These are phyloP conservation scores for Tokudaia tokunoshimensis DNA, from an alignment of 2,797 vertebrate genomes.

Conservation along the genomic window DNA sequence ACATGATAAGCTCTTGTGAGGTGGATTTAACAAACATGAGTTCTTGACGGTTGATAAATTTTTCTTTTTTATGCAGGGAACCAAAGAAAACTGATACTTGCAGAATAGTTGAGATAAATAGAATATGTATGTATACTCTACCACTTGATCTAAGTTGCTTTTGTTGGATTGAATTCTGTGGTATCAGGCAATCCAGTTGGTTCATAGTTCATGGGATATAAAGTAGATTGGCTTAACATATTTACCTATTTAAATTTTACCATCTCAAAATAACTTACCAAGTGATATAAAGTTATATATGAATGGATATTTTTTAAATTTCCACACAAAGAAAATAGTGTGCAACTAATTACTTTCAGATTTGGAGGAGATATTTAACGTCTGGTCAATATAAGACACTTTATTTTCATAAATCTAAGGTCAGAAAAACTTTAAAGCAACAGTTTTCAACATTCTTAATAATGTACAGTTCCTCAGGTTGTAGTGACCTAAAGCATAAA, in stretches of 20 bases:
- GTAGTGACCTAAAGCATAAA: neutral
- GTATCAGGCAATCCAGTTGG: neutral
- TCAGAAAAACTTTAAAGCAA: neutral
- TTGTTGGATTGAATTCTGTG: neutral
- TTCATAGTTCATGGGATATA: neutral
- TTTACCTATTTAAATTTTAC: neutral
- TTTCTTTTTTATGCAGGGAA: neutral
- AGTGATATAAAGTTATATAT: neutral
- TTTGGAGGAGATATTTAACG: neutral
- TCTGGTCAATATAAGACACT: neutral
- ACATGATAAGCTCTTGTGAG: neutral
- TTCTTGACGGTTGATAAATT: neutral
- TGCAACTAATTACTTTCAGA: neutral
- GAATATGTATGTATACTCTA: neutral
- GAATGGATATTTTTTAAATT: neutral
- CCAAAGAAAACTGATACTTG: neutral
- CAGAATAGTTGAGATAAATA: neutral
- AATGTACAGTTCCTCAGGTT: neutral
- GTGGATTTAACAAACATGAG: neutral
- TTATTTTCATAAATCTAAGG: neutral
- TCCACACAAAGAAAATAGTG: neutral
- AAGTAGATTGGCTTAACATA: neutral
- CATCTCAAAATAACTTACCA: neutral
- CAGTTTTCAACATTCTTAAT: neutral
- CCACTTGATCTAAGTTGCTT: neutral